These are phyloP conservation scores for Cliona cf. orientalis DNA, from an alignment of 37 sponge, comb jelly and placozoan species.

Conservation along the genomic window DNA sequence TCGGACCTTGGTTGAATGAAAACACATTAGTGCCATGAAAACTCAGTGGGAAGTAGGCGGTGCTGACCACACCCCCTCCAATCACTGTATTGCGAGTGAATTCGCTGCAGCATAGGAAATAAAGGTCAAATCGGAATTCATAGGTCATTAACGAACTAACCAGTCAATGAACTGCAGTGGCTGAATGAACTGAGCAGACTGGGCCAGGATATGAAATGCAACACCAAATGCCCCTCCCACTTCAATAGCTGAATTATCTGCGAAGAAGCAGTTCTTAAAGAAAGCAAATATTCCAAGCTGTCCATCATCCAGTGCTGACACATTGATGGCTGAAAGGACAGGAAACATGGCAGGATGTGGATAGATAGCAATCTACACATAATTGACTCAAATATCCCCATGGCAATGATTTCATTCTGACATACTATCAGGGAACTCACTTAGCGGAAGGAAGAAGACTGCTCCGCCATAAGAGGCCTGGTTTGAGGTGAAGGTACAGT, in stretches of 20 bases:
- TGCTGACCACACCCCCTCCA: slow-evolving; percentile 22
- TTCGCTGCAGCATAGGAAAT: neutral
- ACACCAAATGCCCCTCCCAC: slow-evolving; percentile 48
- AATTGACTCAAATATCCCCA: no score
- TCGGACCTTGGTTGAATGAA: slow-evolving; percentile 30
- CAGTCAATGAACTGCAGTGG: slow-evolving; percentile 38
- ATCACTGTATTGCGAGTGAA: neutral
- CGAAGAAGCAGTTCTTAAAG: slow-evolving; percentile 38
- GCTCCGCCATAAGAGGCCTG: slow-evolving; percentile 29
- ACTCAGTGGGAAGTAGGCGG: slow-evolving; percentile 20
- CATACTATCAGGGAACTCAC: no score
- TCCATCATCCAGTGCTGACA: neutral
- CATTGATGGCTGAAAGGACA: neutral
- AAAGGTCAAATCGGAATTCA: neutral
- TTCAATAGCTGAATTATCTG: slow-evolving; percentile 16
- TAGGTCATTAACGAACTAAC: slow-evolving; percentile 5
- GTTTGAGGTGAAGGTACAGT: slow-evolving; percentile 21
- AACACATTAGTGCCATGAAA: slow-evolving; percentile 52
- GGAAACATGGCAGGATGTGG: neutral
- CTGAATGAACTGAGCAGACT: neutral
- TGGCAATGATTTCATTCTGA: no score
- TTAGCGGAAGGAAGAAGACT: slow-evolving; percentile 15
- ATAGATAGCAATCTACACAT: neutral
- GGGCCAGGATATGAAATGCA: neutral
- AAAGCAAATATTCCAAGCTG: slow-evolving; percentile 5